Percentiles rank a stretch among this genome's conserved stretches.
Evolutionary conservation across 2,888 invertebrate genomes (phyloP).

Genomic region (Perizoma flavofasciatum): DNA sequence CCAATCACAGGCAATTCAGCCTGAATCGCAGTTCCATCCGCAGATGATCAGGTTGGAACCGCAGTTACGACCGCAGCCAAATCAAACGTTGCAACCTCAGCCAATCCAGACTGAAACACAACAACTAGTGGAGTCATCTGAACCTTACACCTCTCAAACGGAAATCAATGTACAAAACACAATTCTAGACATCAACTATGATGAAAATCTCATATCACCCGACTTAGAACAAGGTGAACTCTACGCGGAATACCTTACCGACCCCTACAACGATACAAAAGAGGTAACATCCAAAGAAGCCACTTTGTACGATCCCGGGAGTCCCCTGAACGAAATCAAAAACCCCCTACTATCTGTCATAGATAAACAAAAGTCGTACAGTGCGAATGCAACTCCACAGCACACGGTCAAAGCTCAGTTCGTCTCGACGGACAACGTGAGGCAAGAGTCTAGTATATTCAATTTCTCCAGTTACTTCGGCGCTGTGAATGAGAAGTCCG

Average conservation of each 20-base stretch:
- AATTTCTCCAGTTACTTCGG: constrained; percentile 87
- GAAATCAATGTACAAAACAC: constrained; percentile 37
- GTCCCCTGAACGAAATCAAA: constrained; percentile 41
- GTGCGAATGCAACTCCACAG: constrained; percentile 73
- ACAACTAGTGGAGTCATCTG: constrained; percentile 8
- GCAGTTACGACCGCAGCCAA: constrained; percentile 4
- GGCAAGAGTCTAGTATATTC: constrained; percentile 76
- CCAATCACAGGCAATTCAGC: too few relatives aligned
- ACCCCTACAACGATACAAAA: constrained; percentile 79
- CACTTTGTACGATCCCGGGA: constrained; percentile 62
- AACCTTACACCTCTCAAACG: constrained; percentile 37
- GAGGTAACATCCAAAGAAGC: constrained; percentile 58
- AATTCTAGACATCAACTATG: constrained; percentile 33
- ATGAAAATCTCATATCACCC: constrained; percentile 39
- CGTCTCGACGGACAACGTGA: constrained; percentile 72
- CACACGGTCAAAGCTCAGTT: constrained; percentile 72
- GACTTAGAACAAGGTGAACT: constrained; percentile 62
- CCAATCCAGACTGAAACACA: neutral
- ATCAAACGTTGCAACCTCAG: neutral
- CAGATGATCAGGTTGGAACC: constrained; percentile 16
- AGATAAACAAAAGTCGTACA: constrained; percentile 63
- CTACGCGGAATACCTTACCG: constrained; percentile 82
- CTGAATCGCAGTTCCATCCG: constrained; percentile 22
- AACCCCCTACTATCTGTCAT: constrained; percentile 46
- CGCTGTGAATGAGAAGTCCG: constrained; percentile 80